Evolutionary conservation across 1,140 invertebrate species (phyloP).

Genomic region (Drosophila aff.): DNA sequence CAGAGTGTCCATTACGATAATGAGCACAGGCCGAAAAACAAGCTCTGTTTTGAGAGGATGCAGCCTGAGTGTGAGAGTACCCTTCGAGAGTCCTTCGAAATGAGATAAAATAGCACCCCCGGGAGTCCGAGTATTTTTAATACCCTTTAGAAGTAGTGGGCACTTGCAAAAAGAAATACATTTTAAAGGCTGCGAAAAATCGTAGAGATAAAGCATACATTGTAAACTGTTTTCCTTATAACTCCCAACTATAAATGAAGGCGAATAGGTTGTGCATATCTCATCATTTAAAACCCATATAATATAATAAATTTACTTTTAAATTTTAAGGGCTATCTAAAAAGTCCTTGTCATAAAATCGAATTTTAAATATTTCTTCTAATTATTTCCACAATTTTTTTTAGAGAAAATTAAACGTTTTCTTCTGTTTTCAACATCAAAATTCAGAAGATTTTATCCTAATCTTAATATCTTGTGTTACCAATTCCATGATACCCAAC

Average conservation of each 20-base stretch:
- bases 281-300: too few species aligned
- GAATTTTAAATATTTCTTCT: background rate
- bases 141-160: background rate
- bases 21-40: conserved; percentile 43
- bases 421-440: too few species aligned
- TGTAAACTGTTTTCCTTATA: too few species aligned
- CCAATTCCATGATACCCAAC: background rate
- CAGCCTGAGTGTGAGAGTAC: conserved; percentile 11
- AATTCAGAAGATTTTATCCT: too few species aligned
- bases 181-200: background rate
- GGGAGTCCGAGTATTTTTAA: background rate
- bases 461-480: background rate
- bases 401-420: too few species aligned
- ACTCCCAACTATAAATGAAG: too few species aligned
- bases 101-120: background rate
- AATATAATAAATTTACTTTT: too few species aligned
- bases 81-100: background rate
- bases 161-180: background rate
- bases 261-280: too few species aligned
- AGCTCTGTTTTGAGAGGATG: conserved; percentile 10
- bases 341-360: background rate
- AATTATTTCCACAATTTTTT: background rate
- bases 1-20: conserved; percentile 56
- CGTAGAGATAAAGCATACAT: too few species aligned
- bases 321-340: background rate